A percentile compares a stretch with the other conserved stretches of the same genome.
These are phyloP conservation scores for Xestobium rufovillosum DNA, from an alignment of 2,888 invertebrate species.

Conservation along the genomic window DNA sequence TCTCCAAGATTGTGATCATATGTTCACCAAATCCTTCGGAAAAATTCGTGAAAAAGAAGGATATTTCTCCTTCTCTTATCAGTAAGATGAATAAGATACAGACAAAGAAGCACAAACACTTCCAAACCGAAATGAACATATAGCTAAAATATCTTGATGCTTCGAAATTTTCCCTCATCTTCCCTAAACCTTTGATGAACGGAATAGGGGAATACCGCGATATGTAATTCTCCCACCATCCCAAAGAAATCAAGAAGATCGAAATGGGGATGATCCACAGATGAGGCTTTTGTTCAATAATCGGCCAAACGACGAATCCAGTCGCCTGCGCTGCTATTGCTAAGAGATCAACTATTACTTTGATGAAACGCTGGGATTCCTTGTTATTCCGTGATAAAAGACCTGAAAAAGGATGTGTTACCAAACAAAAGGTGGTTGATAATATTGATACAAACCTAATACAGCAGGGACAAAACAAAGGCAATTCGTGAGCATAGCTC, in stretches of 20 bases:
- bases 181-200: slow-evolving; percentile 64
- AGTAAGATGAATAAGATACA: slow-evolving; percentile 65
- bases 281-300: slow-evolving; percentile 65
- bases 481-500: slow-evolving; percentile 93
- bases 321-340: slow-evolving; percentile 86
- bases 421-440: no score
- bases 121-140: slow-evolving; percentile 87
- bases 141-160: slow-evolving; percentile 84
- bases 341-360: slow-evolving; percentile 74
- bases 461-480: slow-evolving; percentile 85
- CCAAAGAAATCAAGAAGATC: slow-evolving; percentile 78
- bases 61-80: slow-evolving; percentile 67
- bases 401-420: no score
- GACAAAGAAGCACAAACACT: slow-evolving; percentile 73
- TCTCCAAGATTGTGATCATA: slow-evolving; percentile 70
- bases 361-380: slow-evolving; percentile 69
- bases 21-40: slow-evolving; percentile 70
- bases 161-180: slow-evolving; percentile 71
- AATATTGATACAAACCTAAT: slow-evolving; percentile 48
- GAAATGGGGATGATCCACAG: slow-evolving; percentile 83
- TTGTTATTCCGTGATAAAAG: slow-evolving; percentile 75
- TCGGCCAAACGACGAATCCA: slow-evolving; percentile 88
- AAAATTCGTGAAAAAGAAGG: slow-evolving; percentile 69
- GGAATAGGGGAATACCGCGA: slow-evolving; percentile 77
- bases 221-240: slow-evolving; percentile 99